Evolutionary conservation across 2,888 invertebrate species (phyloP).

Genomic region (Drosophila austrosaltans): DNA sequence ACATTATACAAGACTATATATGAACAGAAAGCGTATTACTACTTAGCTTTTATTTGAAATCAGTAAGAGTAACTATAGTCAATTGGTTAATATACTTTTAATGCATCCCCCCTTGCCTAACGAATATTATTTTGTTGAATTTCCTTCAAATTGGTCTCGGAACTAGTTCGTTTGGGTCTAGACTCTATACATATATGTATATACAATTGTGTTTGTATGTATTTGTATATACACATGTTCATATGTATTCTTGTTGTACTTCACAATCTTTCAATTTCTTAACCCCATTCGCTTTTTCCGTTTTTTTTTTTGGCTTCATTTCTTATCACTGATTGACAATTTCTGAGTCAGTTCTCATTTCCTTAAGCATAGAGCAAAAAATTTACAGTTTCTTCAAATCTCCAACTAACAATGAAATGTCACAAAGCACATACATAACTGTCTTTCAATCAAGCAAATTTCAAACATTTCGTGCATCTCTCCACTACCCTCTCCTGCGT

Average conservation of each 20-base stretch:
- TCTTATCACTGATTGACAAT: slow-evolving; percentile 56
- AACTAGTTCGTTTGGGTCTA: too few relatives aligned
- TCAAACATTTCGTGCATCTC: slow-evolving; percentile 27
- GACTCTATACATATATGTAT: too few relatives aligned
- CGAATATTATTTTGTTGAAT: too few relatives aligned
- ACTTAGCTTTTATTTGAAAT: too few relatives aligned
- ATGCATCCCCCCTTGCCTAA: too few relatives aligned
- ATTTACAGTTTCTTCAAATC: slow-evolving; percentile 20
- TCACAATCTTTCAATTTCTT: not conserved
- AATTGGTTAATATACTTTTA: too few relatives aligned
- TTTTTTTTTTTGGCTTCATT: slow-evolving; percentile 31
- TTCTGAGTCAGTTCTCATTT: slow-evolving; percentile 43
- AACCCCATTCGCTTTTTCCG: slow-evolving; percentile 22
- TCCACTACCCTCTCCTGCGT: not conserved
- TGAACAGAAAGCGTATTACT: too few relatives aligned
- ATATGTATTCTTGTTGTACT: not conserved
- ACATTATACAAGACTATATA: too few relatives aligned
- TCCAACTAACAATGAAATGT: slow-evolving; percentile 15
- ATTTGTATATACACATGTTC: not conserved
- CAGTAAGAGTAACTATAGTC: too few relatives aligned
- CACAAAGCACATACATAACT: slow-evolving; percentile 47
- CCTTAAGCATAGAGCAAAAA: slow-evolving; percentile 9
- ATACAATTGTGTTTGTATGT: too few relatives aligned
- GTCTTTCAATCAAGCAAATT: slow-evolving; percentile 75
- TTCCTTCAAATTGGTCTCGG: too few relatives aligned